Conservation (phyloP, 2,113 vertebrate species). For the Sterrhoptilus dennistouni region DNA sequence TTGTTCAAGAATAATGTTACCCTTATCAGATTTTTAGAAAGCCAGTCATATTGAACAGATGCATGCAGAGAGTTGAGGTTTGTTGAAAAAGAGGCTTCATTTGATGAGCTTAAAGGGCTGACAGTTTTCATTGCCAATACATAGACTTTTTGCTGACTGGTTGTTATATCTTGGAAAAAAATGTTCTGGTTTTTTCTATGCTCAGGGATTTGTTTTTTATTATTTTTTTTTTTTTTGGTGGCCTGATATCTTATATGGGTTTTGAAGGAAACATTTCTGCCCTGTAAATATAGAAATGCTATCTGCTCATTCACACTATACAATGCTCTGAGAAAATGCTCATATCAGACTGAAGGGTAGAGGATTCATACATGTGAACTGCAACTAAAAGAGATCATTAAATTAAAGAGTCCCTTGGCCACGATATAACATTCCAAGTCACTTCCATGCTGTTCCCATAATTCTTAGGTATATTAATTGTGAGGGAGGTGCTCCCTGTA, state of each 20-base stretch:
- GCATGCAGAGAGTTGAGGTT: background rate
- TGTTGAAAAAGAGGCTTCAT: background rate
- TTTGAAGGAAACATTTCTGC: background rate
- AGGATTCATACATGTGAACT: background rate
- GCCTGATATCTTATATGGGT: background rate
- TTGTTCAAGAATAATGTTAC: background rate
- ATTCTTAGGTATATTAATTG: conserved; percentile 58
- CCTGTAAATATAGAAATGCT: background rate
- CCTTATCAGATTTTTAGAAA: background rate
- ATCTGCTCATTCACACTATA: background rate
- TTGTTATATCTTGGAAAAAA: background rate
- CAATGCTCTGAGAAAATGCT: background rate
- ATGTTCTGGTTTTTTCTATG: background rate
- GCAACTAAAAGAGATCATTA: conserved; percentile 43
- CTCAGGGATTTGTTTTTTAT: background rate
- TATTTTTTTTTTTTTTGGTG: background rate
- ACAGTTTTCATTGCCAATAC: background rate
- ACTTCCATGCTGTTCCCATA: conserved; percentile 38
- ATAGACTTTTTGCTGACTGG: background rate
- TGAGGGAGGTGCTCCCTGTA: conserved; percentile 24
- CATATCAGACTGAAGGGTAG: background rate
- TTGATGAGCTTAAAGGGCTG: background rate
- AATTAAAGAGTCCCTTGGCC: conserved; percentile 46
- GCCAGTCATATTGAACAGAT: background rate
- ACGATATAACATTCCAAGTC: conserved; percentile 48